Conservation (phyloP, 2,888 invertebrate genomes). For the Oasisia sp. region DNA sequence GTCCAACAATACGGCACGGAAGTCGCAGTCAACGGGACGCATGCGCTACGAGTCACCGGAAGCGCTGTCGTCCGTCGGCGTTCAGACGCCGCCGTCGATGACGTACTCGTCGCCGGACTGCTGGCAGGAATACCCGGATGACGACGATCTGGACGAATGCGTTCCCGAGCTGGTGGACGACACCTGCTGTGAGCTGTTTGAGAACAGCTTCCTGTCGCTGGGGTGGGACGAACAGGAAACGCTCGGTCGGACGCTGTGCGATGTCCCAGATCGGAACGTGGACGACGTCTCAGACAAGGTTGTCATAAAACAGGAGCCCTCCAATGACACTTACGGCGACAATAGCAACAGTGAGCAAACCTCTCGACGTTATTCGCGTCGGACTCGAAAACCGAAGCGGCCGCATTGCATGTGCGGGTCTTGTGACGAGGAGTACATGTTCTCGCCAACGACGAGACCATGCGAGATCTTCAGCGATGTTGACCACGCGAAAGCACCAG, state of each 20-base stretch:
- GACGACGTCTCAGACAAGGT: not conserved
- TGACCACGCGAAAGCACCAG: not conserved
- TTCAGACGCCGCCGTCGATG: not conserved
- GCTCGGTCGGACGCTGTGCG: not conserved
- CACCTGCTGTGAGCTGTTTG: not conserved
- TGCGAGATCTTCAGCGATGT: not conserved
- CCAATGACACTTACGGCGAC: not conserved
- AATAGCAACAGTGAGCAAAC: not conserved
- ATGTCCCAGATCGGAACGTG: not conserved
- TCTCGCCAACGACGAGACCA: not conserved
- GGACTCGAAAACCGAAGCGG: not conserved
- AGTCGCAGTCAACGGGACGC: not conserved
- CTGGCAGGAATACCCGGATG: constrained; percentile 13
- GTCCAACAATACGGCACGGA: not conserved
- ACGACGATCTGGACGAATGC: not conserved
- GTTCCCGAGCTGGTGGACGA: not conserved
- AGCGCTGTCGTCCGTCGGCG: not conserved
- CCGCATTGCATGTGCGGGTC: not conserved
- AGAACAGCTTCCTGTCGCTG: not conserved
- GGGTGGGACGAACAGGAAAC: not conserved
- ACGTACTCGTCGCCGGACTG: not conserved
- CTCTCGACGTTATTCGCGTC: not conserved
- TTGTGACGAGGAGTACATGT: not conserved
- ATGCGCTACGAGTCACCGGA: not conserved
- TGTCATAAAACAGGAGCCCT: not conserved